These are phyloP conservation scores for Diceros bicornis DNA, from an alignment of 2,797 vertebrate species.

Conservation along the genomic window DNA sequence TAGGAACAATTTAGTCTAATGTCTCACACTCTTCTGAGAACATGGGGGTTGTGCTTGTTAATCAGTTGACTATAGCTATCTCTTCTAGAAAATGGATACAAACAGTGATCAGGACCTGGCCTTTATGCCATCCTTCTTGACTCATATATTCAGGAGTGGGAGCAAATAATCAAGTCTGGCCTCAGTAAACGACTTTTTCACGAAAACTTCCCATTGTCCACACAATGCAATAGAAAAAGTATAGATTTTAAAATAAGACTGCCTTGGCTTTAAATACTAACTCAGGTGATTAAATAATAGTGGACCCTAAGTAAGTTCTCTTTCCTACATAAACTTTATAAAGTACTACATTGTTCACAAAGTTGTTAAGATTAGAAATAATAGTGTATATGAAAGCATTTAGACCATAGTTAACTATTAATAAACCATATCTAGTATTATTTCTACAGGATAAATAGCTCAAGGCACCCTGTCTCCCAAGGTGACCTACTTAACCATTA, in stretches of 20 bases:
- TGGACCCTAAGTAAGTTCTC: background rate
- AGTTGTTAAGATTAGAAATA: background rate
- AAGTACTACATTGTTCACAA: background rate
- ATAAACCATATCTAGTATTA: background rate
- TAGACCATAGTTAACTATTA: conserved; percentile 20
- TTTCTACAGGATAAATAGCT: conserved; percentile 1
- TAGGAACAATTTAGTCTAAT: background rate
- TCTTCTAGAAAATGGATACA: background rate
- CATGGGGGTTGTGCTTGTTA: background rate
- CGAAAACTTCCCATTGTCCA: conserved; percentile 22
- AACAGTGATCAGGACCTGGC: background rate
- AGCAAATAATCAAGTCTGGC: conserved; percentile 30
- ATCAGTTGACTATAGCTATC: background rate
- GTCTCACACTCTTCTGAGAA: conserved; percentile 11
- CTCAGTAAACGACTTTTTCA: background rate
- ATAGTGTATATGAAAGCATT: background rate
- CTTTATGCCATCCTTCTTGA: background rate
- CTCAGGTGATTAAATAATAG: background rate
- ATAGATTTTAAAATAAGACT: conserved; percentile 35
- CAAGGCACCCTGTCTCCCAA: background rate
- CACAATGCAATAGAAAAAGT: background rate
- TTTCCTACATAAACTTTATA: conserved; percentile 5
- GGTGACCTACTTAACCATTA: background rate
- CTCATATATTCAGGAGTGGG: background rate
- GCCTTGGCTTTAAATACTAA: background rate